phyloP scores from a whole-genome alignment of 2,888 invertebrate species.

The Rapana venosa region DNA sequence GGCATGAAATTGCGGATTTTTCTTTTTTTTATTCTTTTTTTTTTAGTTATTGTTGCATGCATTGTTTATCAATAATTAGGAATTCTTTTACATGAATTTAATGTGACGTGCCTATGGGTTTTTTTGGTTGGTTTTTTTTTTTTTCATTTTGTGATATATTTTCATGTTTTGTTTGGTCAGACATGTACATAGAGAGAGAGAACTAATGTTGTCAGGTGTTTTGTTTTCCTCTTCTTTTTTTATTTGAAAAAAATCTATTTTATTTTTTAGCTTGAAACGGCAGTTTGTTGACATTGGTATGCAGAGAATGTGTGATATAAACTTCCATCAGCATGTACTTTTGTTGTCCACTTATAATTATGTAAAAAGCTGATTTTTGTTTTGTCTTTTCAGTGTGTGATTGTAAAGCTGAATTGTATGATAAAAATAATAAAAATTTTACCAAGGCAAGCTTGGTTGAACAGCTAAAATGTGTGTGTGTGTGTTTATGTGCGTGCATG shows the following conservation, averaged over 20 bases:
- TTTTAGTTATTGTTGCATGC: background rate
- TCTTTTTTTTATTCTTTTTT: no score
- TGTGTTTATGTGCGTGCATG: background rate
- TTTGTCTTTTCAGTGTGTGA: constrained; percentile 24
- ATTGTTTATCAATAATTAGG: background rate
- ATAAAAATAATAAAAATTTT: constrained; percentile 10
- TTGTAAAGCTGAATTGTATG: constrained; percentile 22
- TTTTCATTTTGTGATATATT: constrained; percentile 2
- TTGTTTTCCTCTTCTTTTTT: background rate
- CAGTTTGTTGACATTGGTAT: constrained; percentile 16
- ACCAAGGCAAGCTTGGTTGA: background rate
- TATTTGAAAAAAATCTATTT: background rate
- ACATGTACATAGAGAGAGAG: background rate
- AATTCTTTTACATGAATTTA: background rate
- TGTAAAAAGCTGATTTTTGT: background rate
- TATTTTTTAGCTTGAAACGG: background rate
- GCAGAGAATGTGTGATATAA: constrained; percentile 27
- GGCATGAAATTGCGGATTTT: background rate
- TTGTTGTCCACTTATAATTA: constrained; percentile 13
- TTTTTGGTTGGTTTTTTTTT: background rate
- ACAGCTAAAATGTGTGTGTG: constrained; percentile 18
- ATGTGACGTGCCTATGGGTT: background rate
- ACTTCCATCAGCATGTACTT: background rate
- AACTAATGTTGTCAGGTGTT: background rate
- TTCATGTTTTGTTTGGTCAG: background rate